Evolutionary conservation across 2,113 vertebrate species (phyloP).

Genomic region (Barnardius zonarius): DNA sequence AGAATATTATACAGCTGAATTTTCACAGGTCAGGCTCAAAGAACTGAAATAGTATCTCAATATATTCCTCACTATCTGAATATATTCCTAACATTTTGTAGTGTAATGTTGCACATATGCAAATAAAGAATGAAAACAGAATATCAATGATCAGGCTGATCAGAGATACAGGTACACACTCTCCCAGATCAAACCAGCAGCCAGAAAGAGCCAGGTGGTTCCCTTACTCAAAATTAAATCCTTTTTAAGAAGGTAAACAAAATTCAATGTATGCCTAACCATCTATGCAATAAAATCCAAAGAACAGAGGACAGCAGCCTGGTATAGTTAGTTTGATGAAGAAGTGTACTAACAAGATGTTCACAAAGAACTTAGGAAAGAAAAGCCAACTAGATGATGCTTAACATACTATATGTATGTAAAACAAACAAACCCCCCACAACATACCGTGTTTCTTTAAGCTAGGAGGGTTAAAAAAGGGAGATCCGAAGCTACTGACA

Average conservation of each 20-base stretch:
- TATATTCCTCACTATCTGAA: background rate
- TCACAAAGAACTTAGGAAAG: background rate
- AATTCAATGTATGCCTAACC: background rate
- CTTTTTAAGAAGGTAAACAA: background rate
- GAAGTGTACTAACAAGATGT: background rate
- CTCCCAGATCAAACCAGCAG: background rate
- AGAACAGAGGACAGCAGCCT: background rate
- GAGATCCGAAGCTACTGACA: background rate
- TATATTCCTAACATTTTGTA: background rate
- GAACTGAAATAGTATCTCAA: background rate
- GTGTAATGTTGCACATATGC: background rate
- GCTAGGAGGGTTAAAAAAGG: background rate
- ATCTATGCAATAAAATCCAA: background rate
- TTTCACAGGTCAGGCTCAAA: background rate
- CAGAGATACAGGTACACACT: background rate
- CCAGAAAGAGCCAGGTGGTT: background rate
- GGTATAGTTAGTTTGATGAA: background rate
- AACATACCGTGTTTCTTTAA: background rate
- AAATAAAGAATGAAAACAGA: background rate
- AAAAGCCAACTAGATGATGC: background rate
- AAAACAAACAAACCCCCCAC: background rate
- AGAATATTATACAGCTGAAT: background rate
- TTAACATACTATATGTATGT: no score
- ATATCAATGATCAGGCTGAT: background rate
- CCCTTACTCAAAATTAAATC: background rate